Conservation (phyloP, 1,140 invertebrate species). For the Scaptomyza graminum region DNA sequence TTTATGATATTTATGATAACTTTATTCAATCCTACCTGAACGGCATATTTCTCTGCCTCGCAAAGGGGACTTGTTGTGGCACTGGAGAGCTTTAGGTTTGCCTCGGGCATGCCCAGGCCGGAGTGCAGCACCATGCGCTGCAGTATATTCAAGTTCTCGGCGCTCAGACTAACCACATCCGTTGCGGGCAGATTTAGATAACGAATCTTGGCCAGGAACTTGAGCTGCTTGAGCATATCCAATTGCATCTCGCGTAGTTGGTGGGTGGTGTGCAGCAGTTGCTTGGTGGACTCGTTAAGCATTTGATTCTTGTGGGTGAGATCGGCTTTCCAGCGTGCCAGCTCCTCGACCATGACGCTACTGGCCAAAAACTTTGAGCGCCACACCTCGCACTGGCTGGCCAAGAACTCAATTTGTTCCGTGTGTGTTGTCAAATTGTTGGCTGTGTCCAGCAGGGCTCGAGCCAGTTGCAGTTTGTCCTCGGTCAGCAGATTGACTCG, state of each 20-base stretch:
- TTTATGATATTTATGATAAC: not conserved
- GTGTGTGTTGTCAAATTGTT: constrained; percentile 93
- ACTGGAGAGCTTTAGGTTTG: constrained; percentile 62
- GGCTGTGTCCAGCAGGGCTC: constrained; percentile 92
- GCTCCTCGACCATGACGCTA: constrained; percentile 95
- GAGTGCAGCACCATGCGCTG: constrained; percentile 78
- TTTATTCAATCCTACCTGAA: constrained; percentile 57
- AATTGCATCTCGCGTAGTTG: constrained; percentile 88
- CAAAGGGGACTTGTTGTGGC: constrained; percentile 73
- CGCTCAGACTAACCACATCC: constrained; percentile 84
- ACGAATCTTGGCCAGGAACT: constrained; percentile 77
- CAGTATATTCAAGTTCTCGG: constrained; percentile 78
- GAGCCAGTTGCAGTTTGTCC: constrained; percentile 94
- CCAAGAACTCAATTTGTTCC: constrained; percentile 95
- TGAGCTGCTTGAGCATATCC: constrained; percentile 88
- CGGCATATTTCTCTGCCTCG: constrained; percentile 79
- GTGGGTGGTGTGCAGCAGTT: constrained; percentile 89
- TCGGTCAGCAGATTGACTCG: constrained; percentile 94
- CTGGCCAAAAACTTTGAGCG: constrained; percentile 97
- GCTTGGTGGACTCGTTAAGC: constrained; percentile 89
- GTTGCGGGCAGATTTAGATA: constrained; percentile 76
- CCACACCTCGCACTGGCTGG: constrained; percentile 97
- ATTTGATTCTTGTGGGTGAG: constrained; percentile 90
- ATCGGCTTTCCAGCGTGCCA: constrained; percentile 92
- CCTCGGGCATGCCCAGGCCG: constrained; percentile 78